Evolutionary conservation across 2,888 invertebrate species (phyloP), one percentile per base, ranked within the genome.

Genomic region (Galeruca laticollis): DNA sequence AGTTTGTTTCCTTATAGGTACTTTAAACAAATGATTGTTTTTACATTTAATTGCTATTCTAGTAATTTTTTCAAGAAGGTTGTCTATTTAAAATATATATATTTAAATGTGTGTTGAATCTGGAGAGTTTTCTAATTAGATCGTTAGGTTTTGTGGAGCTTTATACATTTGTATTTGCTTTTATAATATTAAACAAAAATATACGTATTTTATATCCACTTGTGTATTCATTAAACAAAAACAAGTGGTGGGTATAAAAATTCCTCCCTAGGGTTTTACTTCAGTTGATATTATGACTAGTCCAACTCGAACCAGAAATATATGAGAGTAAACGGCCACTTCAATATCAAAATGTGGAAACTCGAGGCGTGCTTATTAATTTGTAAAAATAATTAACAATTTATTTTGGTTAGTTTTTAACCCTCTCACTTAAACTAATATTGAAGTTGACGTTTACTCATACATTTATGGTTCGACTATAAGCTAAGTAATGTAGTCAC

Each of bases 141-240:
- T 72, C 71, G 77, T 79, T 80, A 78, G 77, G 73, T 77, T 66
- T 79, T 78, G 75, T 78, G 71, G 70, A 73, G 77, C 77, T 78
- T 79, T 78, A 77, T 77, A 77, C 73, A 68, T 78, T 76, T 79
- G 77, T 77, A 80, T 77, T 73, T 62, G 76, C 75, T 78, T 77
- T 78, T 76, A 76, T 76, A 77, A 74, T 70, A 69, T 68, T 68
- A 69, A 60, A 60, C 68, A 70, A 73, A 74, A 77, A 75, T 76
- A 71, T 73, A 76, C 72, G 62, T 68, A 71, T 77, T 77, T 78
- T 74, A 69, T 77, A 76, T 71, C 71, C 62, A 71, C 65, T 52
- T 61, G 69, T 64, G 66, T 75, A 73, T 75, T 68, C 59, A 43
- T 74, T 65, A 56, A 69, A 31, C 60, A 57, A 56, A 49, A 8